phyloP scores from a whole-genome alignment of 2,888 invertebrate genomes.

The Brachynemurus nebulosus region DNA sequence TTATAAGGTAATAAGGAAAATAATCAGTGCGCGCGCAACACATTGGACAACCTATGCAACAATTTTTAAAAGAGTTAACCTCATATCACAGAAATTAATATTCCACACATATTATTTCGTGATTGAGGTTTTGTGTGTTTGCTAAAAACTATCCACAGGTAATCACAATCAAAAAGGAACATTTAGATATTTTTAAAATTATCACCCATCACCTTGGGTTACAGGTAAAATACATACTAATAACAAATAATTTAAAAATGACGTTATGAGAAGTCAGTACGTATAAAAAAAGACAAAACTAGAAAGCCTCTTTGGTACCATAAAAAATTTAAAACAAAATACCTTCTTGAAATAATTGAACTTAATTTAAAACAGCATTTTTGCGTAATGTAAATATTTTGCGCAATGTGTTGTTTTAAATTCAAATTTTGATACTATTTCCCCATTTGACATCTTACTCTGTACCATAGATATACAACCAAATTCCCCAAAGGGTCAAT shows the following conservation, averaged over 20 bases:
- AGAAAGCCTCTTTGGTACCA: background rate
- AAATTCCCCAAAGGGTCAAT: too few species aligned
- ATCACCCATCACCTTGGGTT: background rate
- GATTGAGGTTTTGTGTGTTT: background rate
- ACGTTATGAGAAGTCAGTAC: too few species aligned
- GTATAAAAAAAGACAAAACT: background rate
- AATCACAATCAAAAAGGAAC: constrained; percentile 9
- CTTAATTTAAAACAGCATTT: too few species aligned
- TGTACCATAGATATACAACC: too few species aligned
- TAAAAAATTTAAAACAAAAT: background rate
- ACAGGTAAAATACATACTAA: constrained; percentile 2
- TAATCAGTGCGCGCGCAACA: constrained; percentile 3
- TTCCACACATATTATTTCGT: background rate
- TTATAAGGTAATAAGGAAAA: too few species aligned
- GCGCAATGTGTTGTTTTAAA: too few species aligned
- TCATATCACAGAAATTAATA: background rate
- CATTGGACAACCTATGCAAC: constrained; percentile 5
- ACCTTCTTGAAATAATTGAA: background rate
- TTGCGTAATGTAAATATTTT: too few species aligned
- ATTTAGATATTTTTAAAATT: constrained; percentile 5
- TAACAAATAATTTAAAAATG: constrained; percentile 2
- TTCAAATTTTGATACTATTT: too few species aligned
- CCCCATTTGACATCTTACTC: too few species aligned
- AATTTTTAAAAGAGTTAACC: constrained; percentile 3
- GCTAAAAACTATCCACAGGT: constrained; percentile 2